Evolutionary conservation across 2,113 vertebrate species (phyloP), one percentile per base, ranked within the genome.

Genomic region (Empidonax alnorum): DNA sequence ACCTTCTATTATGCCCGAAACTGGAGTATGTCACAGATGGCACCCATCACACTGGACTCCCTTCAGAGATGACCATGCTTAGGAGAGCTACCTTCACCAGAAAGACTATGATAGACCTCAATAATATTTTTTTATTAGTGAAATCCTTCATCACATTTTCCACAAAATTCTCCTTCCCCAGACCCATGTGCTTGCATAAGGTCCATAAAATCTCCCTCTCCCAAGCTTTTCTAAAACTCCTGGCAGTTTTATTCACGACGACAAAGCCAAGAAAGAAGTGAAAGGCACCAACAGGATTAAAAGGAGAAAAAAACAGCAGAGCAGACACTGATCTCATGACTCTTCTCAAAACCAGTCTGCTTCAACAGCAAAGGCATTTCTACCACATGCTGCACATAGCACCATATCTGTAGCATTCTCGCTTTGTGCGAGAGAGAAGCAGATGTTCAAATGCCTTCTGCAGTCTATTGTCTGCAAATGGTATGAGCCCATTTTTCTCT

Each of bases 361-460:
- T 87, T 53, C 58, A 68, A 33, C 8, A 33, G 46, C 53, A 81
- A 59, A 92, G 65, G 42, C 61, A 63, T 50, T 90, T 77, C n/a
- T 31, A 35, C 21, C 37, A 49, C 91, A 87, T 7, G n/a, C 91
- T 66, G 77, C 84, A 75, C 39, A 33, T 2, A 17, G 52, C 58
- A 25, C 22, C 4, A 0, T 30, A 59, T 63, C 68, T 42, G 5
- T 67, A 69, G 62, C n/a, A 7, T 53, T 68, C 35, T 65, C 61
- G 30, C 61, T 89, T 35, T 75, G 84, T 61, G 74, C 0, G 0
- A 75, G 41, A 84, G 55, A 83, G 62, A 59, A 93, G 84, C 94
- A 96, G 87, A 95, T 91, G 78, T 73, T 83, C 78, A 79, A 76
- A 96, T 44, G 81, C 59, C 35, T 89, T 88, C 66, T 90, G 74